Evolutionary conservation across 92 coral and sea anemone species (phyloP).

Genomic region (Parazoanthus atlanticus): DNA sequence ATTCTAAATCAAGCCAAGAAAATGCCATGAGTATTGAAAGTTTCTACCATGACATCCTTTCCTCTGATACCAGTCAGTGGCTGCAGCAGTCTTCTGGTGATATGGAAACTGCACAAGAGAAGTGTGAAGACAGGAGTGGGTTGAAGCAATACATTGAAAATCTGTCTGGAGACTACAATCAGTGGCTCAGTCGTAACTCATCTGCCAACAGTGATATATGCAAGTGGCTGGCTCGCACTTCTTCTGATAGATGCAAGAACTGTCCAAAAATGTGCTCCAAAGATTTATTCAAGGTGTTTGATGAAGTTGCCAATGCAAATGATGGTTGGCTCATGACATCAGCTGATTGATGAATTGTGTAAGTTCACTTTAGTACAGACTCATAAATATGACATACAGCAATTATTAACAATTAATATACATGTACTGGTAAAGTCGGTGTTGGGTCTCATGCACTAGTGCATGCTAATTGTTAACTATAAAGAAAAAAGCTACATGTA

Average conservation of each 20-base stretch:
- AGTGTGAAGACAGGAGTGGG: conserved; percentile 44
- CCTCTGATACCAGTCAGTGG: conserved; percentile 55
- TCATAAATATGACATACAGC: neutral
- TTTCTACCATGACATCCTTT: conserved; percentile 10
- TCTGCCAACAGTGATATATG: conserved; percentile 58
- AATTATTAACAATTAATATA: neutral
- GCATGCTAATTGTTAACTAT: neutral
- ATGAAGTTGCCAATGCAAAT: conserved; percentile 54
- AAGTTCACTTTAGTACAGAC: neutral
- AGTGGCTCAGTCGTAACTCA: conserved; percentile 60
- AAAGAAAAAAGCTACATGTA: too few species aligned
- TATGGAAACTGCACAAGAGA: conserved; percentile 3
- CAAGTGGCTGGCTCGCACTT: conserved; percentile 84
- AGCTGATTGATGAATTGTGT: conserved; percentile 21
- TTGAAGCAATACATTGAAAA: conserved; percentile 58
- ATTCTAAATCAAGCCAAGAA: neutral
- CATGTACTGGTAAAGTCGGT: neutral
- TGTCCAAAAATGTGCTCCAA: conserved; percentile 88
- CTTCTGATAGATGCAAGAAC: conserved; percentile 75
- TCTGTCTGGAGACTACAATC: conserved; percentile 63
- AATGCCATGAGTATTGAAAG: neutral
- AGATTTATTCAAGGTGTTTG: conserved; percentile 74
- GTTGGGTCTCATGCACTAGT: neutral
- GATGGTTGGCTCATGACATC: conserved; percentile 77
- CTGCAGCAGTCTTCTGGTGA: conserved; percentile 18